Percentiles rank a stretch among this genome's conserved stretches.
Conservation (phyloP, 2,888 invertebrate species). For the Sphaeridia pumilis region DNA sequence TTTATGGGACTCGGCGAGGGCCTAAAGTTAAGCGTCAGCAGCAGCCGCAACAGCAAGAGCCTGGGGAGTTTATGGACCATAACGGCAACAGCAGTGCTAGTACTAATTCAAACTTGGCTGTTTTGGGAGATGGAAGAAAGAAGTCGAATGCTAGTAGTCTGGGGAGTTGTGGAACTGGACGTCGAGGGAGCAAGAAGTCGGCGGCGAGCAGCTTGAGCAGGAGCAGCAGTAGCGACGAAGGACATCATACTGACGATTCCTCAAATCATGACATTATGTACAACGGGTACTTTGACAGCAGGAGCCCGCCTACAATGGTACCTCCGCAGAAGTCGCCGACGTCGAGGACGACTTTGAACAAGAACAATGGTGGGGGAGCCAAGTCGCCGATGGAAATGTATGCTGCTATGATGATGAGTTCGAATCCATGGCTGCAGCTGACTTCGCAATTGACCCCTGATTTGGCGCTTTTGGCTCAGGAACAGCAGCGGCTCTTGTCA, state of each 20-base stretch:
- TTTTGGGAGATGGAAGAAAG: background rate
- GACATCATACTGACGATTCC: background rate
- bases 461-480: conserved; percentile 21
- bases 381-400: conserved; percentile 24
- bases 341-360: too few relatives aligned
- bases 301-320: too few relatives aligned
- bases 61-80: conserved; percentile 2
- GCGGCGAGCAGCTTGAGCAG: too few relatives aligned
- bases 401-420: too few relatives aligned
- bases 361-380: too few relatives aligned
- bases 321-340: too few relatives aligned
- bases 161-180: background rate
- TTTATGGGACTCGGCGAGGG: conserved; percentile 79
- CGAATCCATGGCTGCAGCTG: conserved; percentile 23
- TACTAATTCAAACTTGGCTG: conserved; percentile 4
- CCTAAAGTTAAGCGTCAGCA: conserved; percentile 37
- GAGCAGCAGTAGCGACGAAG: background rate
- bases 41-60: conserved; percentile 7
- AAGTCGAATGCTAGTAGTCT: background rate
- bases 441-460: conserved; percentile 5
- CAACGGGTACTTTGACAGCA: background rate
- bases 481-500: conserved; percentile 12
- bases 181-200: background rate
- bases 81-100: conserved; percentile 1
- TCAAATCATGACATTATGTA: background rate